phyloP scores from a whole-genome alignment of 2,113 vertebrate species.

The Alosa alosa region DNA sequence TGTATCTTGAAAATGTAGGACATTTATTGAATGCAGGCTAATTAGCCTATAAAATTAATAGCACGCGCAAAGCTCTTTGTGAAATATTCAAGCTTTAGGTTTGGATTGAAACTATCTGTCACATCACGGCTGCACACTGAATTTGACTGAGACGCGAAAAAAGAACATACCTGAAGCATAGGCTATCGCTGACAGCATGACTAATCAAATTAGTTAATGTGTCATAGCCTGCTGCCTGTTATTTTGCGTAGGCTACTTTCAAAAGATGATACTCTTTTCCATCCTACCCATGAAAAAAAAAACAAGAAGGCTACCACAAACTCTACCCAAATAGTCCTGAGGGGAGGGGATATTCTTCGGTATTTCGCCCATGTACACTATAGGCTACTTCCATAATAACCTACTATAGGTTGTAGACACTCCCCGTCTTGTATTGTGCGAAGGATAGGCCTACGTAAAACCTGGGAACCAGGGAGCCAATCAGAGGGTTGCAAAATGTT shows the following conservation, averaged over 20 bases:
- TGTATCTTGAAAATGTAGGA: neutral
- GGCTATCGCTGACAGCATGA: neutral
- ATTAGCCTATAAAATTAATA: neutral
- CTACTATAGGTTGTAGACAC: constrained; percentile 35
- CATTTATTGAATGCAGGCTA: neutral
- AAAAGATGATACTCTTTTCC: neutral
- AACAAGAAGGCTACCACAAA: neutral
- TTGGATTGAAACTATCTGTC: too few relatives aligned
- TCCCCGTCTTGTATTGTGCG: constrained; percentile 28
- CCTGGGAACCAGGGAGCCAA: constrained; percentile 46
- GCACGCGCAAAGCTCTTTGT: neutral
- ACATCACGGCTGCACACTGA: neutral
- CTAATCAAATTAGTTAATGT: neutral
- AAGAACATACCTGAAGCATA: neutral
- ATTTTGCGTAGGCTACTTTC: neutral
- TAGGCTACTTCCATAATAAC: neutral
- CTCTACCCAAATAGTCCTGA: neutral
- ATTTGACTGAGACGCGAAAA: neutral
- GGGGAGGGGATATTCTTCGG: neutral
- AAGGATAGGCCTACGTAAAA: constrained; percentile 6
- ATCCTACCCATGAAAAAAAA: neutral
- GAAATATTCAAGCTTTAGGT: too few relatives aligned
- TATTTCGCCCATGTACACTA: neutral
- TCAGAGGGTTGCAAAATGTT: constrained; percentile 47
- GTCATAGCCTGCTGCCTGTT: neutral